Conservation (phyloP, 2,888 invertebrate genomes). For the Sepiola atlantica region DNA sequence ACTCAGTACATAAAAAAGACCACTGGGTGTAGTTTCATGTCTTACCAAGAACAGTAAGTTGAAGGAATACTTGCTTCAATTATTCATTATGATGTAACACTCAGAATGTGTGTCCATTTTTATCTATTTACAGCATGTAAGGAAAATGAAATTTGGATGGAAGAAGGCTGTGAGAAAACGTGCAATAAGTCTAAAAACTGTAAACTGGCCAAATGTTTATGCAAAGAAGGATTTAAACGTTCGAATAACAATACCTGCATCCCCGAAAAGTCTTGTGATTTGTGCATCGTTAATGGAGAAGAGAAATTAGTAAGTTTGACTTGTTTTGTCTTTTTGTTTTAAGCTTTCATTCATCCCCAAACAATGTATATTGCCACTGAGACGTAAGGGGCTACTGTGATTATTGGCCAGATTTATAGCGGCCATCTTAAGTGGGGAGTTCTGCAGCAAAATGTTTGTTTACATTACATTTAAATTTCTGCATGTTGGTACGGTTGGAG, state of each 20-base stretch:
- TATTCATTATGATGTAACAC: neutral
- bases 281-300: conserved; percentile 50
- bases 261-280: conserved; percentile 49
- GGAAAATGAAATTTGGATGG: conserved; percentile 48
- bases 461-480: too few relatives aligned
- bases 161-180: conserved; percentile 48
- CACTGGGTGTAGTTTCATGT: too few relatives aligned
- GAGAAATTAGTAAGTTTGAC: conserved; percentile 49
- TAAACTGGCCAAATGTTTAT: conserved; percentile 51
- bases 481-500: too few relatives aligned
- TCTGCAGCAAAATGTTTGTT: too few relatives aligned
- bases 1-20: too few relatives aligned
- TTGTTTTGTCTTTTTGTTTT: neutral
- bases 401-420: too few relatives aligned
- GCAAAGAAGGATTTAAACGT: conserved; percentile 50
- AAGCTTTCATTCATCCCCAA: neutral
- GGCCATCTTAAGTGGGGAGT: too few relatives aligned
- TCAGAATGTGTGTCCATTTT: neutral
- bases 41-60: too few relatives aligned
- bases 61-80: neutral
- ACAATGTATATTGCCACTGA: neutral
- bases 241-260: conserved; percentile 51
- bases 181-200: conserved; percentile 50
- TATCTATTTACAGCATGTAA: conserved; percentile 48
- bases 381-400: neutral